These are phyloP conservation scores for Serrognathus titanus DNA, from an alignment of 2,888 invertebrate genomes.

Conservation along the genomic window DNA sequence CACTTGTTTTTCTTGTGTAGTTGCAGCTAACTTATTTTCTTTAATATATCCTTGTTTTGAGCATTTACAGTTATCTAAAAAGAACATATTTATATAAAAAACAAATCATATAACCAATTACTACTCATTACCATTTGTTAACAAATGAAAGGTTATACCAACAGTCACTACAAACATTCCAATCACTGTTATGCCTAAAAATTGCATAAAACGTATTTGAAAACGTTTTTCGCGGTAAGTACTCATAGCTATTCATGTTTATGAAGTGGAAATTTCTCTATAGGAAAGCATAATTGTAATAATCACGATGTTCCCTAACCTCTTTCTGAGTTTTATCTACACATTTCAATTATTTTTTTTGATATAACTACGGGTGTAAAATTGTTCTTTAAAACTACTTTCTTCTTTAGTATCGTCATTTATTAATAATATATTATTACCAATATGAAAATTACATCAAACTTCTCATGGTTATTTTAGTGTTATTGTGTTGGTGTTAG, in stretches of 20 bases:
- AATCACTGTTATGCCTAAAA: slow-evolving; percentile 27
- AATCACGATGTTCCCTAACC: too few species aligned
- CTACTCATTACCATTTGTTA: slow-evolving; percentile 36
- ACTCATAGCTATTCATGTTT: slow-evolving; percentile 19
- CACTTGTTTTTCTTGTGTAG: slow-evolving; percentile 11
- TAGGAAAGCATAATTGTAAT: too few species aligned
- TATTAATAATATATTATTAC: too few species aligned
- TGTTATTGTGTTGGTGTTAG: too few species aligned
- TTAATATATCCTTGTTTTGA: slow-evolving; percentile 25
- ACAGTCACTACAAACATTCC: slow-evolving; percentile 31
- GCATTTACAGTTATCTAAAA: slow-evolving; percentile 41
- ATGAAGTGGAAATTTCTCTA: slow-evolving; percentile 8
- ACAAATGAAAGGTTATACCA: slow-evolving; percentile 38
- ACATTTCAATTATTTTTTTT: too few species aligned
- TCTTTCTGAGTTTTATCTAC: too few species aligned
- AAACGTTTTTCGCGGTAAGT: slow-evolving; percentile 21
- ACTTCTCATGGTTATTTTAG: too few species aligned
- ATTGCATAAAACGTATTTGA: slow-evolving; percentile 21
- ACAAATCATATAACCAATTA: neutral
- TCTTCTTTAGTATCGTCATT: too few species aligned
- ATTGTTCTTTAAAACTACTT: too few species aligned
- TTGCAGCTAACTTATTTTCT: neutral
- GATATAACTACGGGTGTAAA: too few species aligned
- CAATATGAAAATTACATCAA: too few species aligned
- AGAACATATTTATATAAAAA: slow-evolving; percentile 11